These are phyloP conservation scores for Zele albiditarsus DNA, from an alignment of 2,888 invertebrate species.

Conservation along the genomic window DNA sequence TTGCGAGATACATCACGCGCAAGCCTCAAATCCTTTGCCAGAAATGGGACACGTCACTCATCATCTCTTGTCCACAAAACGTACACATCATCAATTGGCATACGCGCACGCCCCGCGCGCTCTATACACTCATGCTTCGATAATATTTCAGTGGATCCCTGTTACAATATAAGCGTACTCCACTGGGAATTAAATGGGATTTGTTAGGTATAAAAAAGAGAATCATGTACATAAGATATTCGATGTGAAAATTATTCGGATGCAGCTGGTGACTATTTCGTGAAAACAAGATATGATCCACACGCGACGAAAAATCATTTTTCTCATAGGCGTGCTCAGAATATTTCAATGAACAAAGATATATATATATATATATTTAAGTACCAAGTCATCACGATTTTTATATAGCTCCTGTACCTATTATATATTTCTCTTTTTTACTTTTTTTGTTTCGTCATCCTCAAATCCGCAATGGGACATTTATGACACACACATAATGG, in stretches of 20 bases:
- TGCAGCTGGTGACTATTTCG: conserved; percentile 50
- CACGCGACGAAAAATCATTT: conserved; percentile 35
- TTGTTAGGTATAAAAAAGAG: conserved; percentile 35
- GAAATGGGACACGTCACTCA: conserved; percentile 40
- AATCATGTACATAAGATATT: background rate
- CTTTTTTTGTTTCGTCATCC: background rate
- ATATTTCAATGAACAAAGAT: conserved; percentile 32
- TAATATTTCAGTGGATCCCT: conserved; percentile 22
- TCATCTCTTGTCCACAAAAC: background rate
- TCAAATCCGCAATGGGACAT: conserved; percentile 13
- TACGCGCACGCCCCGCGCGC: conserved; percentile 25
- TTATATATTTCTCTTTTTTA: conserved; percentile 21
- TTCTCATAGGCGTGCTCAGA: conserved; percentile 38
- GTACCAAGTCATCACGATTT: conserved; percentile 35
- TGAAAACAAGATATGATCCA: background rate
- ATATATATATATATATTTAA: background rate
- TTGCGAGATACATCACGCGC: conserved; percentile 1
- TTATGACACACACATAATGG: background rate
- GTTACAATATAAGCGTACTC: conserved; percentile 32
- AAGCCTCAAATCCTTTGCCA: conserved; percentile 11
- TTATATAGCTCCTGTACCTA: background rate
- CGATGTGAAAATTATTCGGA: conserved; percentile 51
- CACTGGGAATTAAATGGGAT: conserved; percentile 16
- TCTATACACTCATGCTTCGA: conserved; percentile 22
- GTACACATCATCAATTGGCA: conserved; percentile 5